Conservation (phyloP, 2,888 invertebrate species). For the Thereva unica region DNA sequence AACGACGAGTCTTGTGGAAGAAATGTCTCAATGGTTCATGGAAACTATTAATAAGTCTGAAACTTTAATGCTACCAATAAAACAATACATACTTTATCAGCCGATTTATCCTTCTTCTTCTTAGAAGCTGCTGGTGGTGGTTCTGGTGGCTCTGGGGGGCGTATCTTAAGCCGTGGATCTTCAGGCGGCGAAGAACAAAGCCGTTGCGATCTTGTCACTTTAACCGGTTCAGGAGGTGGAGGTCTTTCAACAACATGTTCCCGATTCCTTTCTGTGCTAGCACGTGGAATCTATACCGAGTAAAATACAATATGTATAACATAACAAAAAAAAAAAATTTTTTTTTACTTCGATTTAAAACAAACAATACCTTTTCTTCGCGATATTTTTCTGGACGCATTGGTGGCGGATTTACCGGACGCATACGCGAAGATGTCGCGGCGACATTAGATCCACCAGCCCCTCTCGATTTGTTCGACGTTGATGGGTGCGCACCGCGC, state of each 20-base stretch:
- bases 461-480: constrained; percentile 31
- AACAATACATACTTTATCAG: constrained; percentile 55
- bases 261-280: constrained; percentile 46
- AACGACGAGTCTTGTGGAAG: too few relatives aligned
- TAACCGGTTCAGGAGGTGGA: constrained; percentile 46
- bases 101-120: constrained; percentile 57
- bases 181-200: constrained; percentile 60
- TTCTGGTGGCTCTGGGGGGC: constrained; percentile 63
- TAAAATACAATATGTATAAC: not conserved
- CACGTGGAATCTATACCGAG: constrained; percentile 11
- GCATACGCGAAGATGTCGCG: constrained; percentile 51
- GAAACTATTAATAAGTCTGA: too few relatives aligned
- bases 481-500: constrained; percentile 12
- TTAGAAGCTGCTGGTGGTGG: constrained; percentile 53
- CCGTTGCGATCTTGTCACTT: constrained; percentile 52
- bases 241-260: constrained; percentile 27
- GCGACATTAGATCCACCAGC: constrained; percentile 43
- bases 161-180: constrained; percentile 62
- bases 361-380: constrained; percentile 49
- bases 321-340: not conserved
- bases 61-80: constrained; percentile 5
- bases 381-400: constrained; percentile 53
- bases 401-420: constrained; percentile 51
- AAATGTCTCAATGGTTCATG: too few relatives aligned
- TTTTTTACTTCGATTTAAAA: not conserved